Evolutionary conservation across 2,113 vertebrate species (phyloP).

Genomic region (Pholis gunnellus): DNA sequence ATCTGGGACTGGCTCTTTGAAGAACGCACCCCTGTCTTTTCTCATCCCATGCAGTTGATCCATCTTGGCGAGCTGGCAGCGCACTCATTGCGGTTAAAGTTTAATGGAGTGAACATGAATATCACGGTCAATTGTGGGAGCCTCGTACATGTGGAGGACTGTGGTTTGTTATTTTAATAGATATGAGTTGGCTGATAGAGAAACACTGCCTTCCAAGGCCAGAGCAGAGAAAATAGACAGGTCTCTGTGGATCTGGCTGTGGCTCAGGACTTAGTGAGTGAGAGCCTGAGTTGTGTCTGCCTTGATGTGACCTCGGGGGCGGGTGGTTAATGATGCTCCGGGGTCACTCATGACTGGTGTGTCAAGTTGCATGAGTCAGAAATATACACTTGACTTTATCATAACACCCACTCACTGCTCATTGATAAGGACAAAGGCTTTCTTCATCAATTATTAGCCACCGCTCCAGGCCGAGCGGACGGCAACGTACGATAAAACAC

Average conservation of each 20-base stretch:
- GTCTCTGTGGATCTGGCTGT: slow-evolving; percentile 74
- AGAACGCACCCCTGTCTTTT: slow-evolving; percentile 79
- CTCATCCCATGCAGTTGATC: slow-evolving; percentile 73
- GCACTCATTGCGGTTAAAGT: slow-evolving; percentile 56
- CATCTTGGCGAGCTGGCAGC: slow-evolving; percentile 69
- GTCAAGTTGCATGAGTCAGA: slow-evolving; percentile 75
- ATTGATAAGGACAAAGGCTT: slow-evolving; percentile 60
- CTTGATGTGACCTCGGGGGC: slow-evolving; percentile 73
- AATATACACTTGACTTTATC: slow-evolving; percentile 66
- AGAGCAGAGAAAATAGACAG: slow-evolving; percentile 76
- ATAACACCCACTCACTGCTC: slow-evolving; percentile 59
- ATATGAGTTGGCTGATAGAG: slow-evolving; percentile 77
- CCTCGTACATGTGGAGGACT: slow-evolving; percentile 60
- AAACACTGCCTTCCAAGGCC: slow-evolving; percentile 67
- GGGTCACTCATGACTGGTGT: slow-evolving; percentile 69
- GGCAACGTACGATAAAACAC: background rate
- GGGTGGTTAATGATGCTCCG: slow-evolving; percentile 63
- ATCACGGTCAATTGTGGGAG: slow-evolving; percentile 75
- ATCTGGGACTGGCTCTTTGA: slow-evolving; percentile 73
- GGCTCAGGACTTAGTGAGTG: slow-evolving; percentile 64
- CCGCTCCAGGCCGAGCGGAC: background rate
- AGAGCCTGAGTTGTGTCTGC: slow-evolving; percentile 72
- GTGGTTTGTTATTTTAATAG: slow-evolving; percentile 79
- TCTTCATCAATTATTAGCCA: slow-evolving; percentile 41
- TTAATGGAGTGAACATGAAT: slow-evolving; percentile 80